Conservation (phyloP, 2,797 vertebrate genomes). For the Labroides dimidiatus region DNA sequence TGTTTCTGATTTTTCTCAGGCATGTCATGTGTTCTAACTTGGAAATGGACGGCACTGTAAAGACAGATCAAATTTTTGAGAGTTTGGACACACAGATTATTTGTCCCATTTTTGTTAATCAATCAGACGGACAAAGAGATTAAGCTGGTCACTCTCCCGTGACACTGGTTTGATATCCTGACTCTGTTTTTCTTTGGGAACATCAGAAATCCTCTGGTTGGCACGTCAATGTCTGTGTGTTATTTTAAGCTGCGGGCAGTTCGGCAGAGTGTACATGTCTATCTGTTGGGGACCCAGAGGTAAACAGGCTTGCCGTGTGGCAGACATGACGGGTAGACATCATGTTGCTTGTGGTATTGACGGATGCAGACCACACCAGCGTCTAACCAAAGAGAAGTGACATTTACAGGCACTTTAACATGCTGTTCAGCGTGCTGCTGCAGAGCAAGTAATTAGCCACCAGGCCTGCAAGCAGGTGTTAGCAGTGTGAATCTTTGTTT, state of each 20-base stretch:
- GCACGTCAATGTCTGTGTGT: background rate
- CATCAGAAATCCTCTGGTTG: background rate
- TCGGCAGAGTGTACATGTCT: background rate
- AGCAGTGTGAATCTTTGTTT: background rate
- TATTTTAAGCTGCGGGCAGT: background rate
- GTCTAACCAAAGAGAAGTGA: background rate
- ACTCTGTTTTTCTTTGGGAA: too few species aligned
- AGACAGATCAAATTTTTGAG: too few species aligned
- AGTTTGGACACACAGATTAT: too few species aligned
- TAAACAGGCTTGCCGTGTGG: background rate
- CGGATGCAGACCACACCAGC: background rate
- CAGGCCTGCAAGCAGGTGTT: background rate
- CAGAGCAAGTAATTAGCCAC: background rate
- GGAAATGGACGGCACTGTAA: too few species aligned
- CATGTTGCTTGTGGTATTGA: background rate
- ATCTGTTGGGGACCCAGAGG: background rate
- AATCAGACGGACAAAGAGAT: too few species aligned
- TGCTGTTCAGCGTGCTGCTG: background rate
- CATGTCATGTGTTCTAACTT: too few species aligned
- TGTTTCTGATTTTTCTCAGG: too few species aligned
- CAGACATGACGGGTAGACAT: background rate
- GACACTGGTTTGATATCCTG: too few species aligned
- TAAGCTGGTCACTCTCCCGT: too few species aligned
- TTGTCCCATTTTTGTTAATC: too few species aligned
- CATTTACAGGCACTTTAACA: slow-evolving; percentile 1